Percentiles rank a stretch among this genome's conserved stretches.
These are phyloP conservation scores for Pygoscelis antarcticus DNA, from an alignment of 2,113 vertebrate genomes.

Conservation along the genomic window DNA sequence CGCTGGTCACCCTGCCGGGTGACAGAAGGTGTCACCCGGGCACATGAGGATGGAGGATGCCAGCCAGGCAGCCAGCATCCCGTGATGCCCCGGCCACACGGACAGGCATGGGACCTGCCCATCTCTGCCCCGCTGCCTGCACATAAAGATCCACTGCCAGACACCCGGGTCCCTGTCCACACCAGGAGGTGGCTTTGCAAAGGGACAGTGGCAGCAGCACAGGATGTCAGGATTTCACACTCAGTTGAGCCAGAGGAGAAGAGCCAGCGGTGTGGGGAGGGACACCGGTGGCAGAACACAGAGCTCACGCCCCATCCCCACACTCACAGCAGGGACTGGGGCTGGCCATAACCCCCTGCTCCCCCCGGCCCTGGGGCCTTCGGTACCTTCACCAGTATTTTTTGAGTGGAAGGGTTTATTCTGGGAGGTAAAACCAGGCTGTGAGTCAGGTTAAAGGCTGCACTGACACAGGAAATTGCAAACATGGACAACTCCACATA, in stretches of 20 bases:
- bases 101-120: background rate
- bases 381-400: background rate
- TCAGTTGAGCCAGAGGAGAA: background rate
- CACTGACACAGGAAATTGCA: constrained; percentile 6
- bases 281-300: accelerated
- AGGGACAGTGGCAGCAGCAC: background rate
- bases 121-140: background rate
- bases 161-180: accelerated
- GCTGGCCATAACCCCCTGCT: background rate
- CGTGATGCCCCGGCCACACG: accelerated
- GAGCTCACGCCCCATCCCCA: background rate
- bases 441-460: background rate
- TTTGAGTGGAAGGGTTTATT: background rate
- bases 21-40: background rate
- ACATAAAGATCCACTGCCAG: accelerated
- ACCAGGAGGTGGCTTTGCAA: background rate
- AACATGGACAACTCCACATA: background rate
- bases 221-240: background rate
- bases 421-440: background rate
- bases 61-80: background rate
- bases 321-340: background rate
- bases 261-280: background rate
- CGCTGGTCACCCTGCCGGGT: constrained; percentile 67
- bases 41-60: accelerated
- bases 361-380: background rate